Evolutionary conservation across 2,797 vertebrate genomes (phyloP), one percentile per base, ranked within the genome.

Genomic region (Diceros bicornis): DNA sequence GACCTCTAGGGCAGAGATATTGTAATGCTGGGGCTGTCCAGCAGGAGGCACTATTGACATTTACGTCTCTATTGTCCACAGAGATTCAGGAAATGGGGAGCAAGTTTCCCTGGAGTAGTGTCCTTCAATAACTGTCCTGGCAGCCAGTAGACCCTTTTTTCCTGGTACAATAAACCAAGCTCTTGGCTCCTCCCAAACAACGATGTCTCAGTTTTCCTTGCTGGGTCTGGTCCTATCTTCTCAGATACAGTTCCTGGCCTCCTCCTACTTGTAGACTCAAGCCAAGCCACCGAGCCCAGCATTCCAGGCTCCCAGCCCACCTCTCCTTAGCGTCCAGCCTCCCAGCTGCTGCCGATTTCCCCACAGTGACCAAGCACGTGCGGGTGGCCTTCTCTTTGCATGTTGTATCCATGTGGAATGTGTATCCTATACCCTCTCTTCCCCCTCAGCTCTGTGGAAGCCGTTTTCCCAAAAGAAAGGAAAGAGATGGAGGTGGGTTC

Each of bases 31-130:
- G 4, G 0, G 2, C 4, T n/a, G 8, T 82, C 92, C 97, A 87
- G 91, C 69, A 97, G 97, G 96, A 25, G 96, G 78, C 57, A 21
- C 85, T 68, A 14, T 86, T 94, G 68, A 44, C 94, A 94, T 34
- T 62, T 75, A 32, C 32, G 18, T 57, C 84, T 83, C 4, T 25
- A 16, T 68, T 25, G 21, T 55, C 61, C 44, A 2, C 72, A 47
- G 87, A 74, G 62, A 4, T 75, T 9, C 21, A 0, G 64, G 64
- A 55, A 78, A 37, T 20, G 1, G 41, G 61, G 27, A 47, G 47
- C 34, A 18, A 12, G n/a, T 68, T 83, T 72, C 61, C 34, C 37
- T 13, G 18, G 20, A 68, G 34, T 8, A 18, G 25, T 0, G 17
- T 32, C 74, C 21, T 44, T 32, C 12, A 44, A 2, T 57, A 47